Conservation (phyloP, 1,140 invertebrate species). For the Penaeus indicus region DNA sequence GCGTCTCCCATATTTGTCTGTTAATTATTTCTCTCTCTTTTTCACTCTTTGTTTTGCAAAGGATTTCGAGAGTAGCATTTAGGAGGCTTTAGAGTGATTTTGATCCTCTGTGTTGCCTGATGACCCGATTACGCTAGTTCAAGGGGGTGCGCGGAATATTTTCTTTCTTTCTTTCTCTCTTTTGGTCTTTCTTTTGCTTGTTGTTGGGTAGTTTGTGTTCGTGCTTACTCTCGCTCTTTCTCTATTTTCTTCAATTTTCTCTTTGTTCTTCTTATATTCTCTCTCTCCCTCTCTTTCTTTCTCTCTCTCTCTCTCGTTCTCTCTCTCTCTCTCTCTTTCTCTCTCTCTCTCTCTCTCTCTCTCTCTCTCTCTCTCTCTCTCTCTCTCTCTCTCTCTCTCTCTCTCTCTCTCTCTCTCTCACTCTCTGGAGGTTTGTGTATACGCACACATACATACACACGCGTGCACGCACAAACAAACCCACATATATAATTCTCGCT, state of each 20-base stretch:
- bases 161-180: neutral
- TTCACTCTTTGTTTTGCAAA: neutral
- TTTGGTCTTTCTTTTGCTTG: neutral
- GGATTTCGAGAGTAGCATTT: too few relatives aligned
- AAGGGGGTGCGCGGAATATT: neutral
- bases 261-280: neutral
- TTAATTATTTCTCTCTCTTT: neutral
- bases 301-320: neutral
- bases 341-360: neutral
- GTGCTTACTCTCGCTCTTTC: neutral
- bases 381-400: too few relatives aligned
- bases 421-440: too few relatives aligned
- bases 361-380: neutral
- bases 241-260: neutral
- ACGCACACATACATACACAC: too few relatives aligned
- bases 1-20: neutral
- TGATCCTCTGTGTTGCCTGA: too few relatives aligned
- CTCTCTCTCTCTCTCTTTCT: neutral
- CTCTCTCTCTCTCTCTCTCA: too few relatives aligned
- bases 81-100: too few relatives aligned
- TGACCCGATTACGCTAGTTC: too few relatives aligned
- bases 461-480: too few relatives aligned
- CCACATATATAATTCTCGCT: too few relatives aligned
- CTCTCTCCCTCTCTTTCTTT: neutral
- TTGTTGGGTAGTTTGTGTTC: neutral